These are phyloP conservation scores for Dasysyrphus tricinctus DNA, from an alignment of 2,888 invertebrate species.

Conservation along the genomic window DNA sequence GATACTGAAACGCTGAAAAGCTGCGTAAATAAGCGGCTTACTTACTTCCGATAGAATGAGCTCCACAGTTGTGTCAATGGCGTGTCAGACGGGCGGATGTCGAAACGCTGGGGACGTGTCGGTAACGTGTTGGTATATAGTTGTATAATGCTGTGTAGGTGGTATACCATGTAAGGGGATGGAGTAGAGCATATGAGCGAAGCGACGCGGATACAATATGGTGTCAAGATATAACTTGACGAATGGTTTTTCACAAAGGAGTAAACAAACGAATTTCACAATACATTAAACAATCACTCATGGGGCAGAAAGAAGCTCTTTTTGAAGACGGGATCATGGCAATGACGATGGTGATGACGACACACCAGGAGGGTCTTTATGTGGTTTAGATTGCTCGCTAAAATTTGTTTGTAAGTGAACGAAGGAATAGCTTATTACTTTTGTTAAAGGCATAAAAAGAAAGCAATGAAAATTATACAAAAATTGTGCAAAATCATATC, in stretches of 20 bases:
- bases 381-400: constrained; percentile 41
- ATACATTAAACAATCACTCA: constrained; percentile 73
- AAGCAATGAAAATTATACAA: too few relatives aligned
- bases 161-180: neutral
- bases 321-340: constrained; percentile 24
- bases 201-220: constrained; percentile 42
- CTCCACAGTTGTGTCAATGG: constrained; percentile 34
- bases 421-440: constrained; percentile 11
- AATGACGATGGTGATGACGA: constrained; percentile 28
- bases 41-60: constrained; percentile 67
- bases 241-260: constrained; percentile 71
- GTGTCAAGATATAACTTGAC: constrained; percentile 67
- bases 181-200: constrained; percentile 29
- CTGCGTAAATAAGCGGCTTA: constrained; percentile 75
- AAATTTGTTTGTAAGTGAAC: constrained; percentile 24
- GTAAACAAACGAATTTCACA: constrained; percentile 75
- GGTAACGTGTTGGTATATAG: neutral
- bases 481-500: neutral
- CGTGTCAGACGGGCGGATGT: neutral
- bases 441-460: neutral
- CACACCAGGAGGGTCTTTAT: constrained; percentile 32
- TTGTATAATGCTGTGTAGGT: neutral
- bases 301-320: constrained; percentile 32
- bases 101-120: neutral
- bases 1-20: constrained; percentile 61